Base-by-base conservation (phyloP, 2,888 invertebrate species). In the Catotricha subobsoleta region DNA sequence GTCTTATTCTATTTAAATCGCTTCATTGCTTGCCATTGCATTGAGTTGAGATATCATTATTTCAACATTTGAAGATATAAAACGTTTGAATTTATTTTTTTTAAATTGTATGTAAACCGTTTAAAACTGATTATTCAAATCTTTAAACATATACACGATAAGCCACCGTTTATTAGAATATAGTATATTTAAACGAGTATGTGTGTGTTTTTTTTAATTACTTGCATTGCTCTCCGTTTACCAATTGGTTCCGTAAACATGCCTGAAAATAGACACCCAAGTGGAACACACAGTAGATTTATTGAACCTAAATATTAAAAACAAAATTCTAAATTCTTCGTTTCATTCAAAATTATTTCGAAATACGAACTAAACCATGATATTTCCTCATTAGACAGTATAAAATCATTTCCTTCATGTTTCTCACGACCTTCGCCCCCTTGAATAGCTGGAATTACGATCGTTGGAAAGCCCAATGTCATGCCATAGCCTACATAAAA, bases 381-480 rank as follows among this genome's bases (percentile, higher is more conserved):
- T 49, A 80, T 70, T 58, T 77, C 70, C 15, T 72, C 69, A 50
- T 67, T 67, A 43, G 67, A 67, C 44, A 80, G 60, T 43, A 66
- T 57, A 59, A 74, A 50, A 48, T 66, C 67, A 2, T 58, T 40
- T 34, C 53, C 29, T 27, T 13, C 25, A 43, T 54, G 54, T 29
- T 52, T 54, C 36, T 56, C 57, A 36, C 60, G 54, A 31, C 60
- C 66, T 25, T 64, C 63, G 29, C 55, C 59, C 2, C 70, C 72
- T 36, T 70, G 67, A 31, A 84, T 68, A 7, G 77, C 77, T 6
- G 83, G 82, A 50, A 84, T 81, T 15, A 83, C 69, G 45, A 84
- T 81, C 4, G 84, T 82, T 1, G 82, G 75, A 50, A 81, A 83
- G 1, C 84, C 84, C 36, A 84, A 60, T 1, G 82, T 80, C 71